Evolutionary conservation across 2,888 invertebrate species (phyloP), one percentile per base, ranked within the genome.

Genomic region (Drosophila subquinaria): DNA sequence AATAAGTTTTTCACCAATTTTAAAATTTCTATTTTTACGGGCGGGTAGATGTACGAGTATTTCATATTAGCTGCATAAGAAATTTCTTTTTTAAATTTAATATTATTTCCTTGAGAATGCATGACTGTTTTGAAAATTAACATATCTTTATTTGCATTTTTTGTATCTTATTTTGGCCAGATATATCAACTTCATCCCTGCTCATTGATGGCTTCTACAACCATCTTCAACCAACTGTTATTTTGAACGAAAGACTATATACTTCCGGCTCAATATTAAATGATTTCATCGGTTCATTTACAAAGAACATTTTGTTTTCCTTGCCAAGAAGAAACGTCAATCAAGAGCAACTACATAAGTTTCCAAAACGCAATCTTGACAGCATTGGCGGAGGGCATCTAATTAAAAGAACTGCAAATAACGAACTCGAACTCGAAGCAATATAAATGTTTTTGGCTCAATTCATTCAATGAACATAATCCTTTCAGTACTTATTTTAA

Each of bases 381-480:
- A 86, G 86, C 67, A 78, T 86, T 69, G 86, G 88, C 43, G 86
- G 86, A 56, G 86, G 85, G 13, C 83, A 86, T 61, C 70, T 85
- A 5, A 85, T 85, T 27, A 88, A 85, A 15, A 68, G 80, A 73
- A 42, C 59, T 33, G 48, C 70, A 38, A 70, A 42, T 33, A 36
- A 59, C 17, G 50, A 65, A n/a, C n/a, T 45, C 11, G 15, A 48
- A 35, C n/a, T 45, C 11, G 15, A 48, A 35, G 27, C 38, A 48
- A 57, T 48, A 48, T 48, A 59, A 48, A 27, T n/a, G 27, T 38
- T 45, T 17, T 30, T 20, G 27, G 27, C 27, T 30, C 8, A 33
- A 6, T 30, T 40, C 5, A 40, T 59, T 9, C 0, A 8, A n/a
- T 17, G 20, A 43, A 20, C 13, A 33, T 20, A 36, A n/a, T n/a